A percentile compares a stretch with the other conserved stretches of the same genome.
phyloP scores from a whole-genome alignment of 2,888 invertebrate species.

The Lamellibrachia columna region DNA sequence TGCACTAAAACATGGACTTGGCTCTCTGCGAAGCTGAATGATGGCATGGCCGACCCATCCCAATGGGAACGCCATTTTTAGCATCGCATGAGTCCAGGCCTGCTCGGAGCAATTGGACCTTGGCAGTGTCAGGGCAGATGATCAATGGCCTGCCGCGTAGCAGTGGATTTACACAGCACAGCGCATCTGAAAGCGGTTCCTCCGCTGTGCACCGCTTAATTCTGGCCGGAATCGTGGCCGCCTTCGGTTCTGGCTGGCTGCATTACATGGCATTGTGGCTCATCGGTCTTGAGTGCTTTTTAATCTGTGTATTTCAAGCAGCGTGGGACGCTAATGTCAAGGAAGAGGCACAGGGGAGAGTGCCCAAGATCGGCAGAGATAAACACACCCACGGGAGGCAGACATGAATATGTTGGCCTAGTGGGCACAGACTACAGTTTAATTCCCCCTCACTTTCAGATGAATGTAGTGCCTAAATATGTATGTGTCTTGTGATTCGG shows the following conservation, averaged over 20 bases:
- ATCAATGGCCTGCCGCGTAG: neutral
- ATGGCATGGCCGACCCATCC: neutral
- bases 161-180: neutral
- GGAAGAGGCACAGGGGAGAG: neutral
- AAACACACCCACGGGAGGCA: neutral
- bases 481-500: neutral
- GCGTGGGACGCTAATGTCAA: constrained; percentile 12
- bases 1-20: too few relatives aligned
- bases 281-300: constrained; percentile 5
- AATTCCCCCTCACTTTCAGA: neutral
- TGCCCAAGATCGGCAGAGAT: neutral
- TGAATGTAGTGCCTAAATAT: neutral
- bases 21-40: too few relatives aligned
- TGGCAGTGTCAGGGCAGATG: neutral
- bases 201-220: constrained; percentile 4
- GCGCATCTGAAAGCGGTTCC: neutral
- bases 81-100: neutral
- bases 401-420: neutral
- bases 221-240: neutral
- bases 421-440: neutral
- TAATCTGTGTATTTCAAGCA: neutral
- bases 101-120: neutral
- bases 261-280: neutral
- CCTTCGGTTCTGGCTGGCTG: neutral
- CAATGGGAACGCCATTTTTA: neutral